phyloP scores from a whole-genome alignment of 2,888 invertebrate species.

The Cerastoderma edule region DNA sequence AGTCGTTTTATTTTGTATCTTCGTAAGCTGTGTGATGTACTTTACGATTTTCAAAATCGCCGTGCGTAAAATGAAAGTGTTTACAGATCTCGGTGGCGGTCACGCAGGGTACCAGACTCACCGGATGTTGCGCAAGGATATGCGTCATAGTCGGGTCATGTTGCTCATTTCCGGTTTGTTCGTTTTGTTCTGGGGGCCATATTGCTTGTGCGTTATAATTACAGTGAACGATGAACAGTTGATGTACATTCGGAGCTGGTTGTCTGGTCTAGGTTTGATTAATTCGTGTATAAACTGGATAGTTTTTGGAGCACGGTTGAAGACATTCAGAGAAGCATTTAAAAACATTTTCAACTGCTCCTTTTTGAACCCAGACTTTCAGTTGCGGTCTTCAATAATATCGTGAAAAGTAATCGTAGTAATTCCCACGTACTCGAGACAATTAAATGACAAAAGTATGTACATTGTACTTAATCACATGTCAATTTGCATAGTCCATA shows the following conservation, averaged over 20 bases:
- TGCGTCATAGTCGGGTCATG: conserved; percentile 34
- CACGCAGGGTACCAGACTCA: neutral
- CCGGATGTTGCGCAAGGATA: neutral
- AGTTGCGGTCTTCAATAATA: neutral
- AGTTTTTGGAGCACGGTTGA: conserved; percentile 5
- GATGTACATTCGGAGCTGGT: neutral
- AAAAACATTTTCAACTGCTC: conserved; percentile 1
- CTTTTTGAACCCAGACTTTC: neutral
- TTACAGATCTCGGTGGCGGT: neutral
- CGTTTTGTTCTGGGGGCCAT: conserved; percentile 35
- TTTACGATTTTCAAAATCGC: conserved; percentile 26
- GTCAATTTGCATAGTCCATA: too few relatives aligned
- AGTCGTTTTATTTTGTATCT: neutral
- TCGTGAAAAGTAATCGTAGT: too few relatives aligned
- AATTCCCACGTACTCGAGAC: too few relatives aligned
- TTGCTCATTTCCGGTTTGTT: conserved; percentile 36
- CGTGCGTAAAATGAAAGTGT: neutral
- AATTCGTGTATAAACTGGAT: conserved; percentile 23
- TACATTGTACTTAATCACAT: too few relatives aligned
- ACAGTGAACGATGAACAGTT: neutral
- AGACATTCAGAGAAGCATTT: conserved; percentile 11
- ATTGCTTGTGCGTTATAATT: neutral
- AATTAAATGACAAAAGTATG: too few relatives aligned
- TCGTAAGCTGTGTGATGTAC: conserved; percentile 24
- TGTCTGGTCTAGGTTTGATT: conserved; percentile 6